phyloP scores from a whole-genome alignment of 2,113 vertebrate genomes.

The Myrmecobius fasciatus region DNA sequence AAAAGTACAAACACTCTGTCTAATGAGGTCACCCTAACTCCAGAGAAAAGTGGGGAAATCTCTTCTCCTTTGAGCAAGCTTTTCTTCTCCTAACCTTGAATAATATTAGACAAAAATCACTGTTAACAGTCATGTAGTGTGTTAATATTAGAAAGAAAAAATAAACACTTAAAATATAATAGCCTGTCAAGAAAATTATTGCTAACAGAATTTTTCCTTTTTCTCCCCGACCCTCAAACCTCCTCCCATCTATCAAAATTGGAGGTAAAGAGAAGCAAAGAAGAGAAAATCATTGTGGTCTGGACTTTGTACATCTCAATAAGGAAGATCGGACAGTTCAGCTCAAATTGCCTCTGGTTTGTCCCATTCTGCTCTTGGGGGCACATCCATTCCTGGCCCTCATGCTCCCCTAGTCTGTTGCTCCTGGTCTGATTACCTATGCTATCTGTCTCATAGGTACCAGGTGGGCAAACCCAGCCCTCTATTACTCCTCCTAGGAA shows the following conservation, averaged over 20 bases:
- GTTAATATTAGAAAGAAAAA: not conserved
- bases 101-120: not conserved
- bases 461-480: too few species aligned
- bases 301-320: too few species aligned
- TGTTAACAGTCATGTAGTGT: not conserved
- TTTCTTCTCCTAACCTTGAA: not conserved
- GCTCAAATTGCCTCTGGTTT: not conserved
- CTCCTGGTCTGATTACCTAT: not conserved
- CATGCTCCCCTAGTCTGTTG: not conserved
- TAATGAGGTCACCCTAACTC: not conserved
- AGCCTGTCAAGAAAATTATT: not conserved
- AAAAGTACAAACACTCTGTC: not conserved
- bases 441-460: not conserved
- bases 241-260: not conserved
- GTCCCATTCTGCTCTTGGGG: not conserved
- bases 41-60: not conserved
- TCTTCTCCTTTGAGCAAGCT: not conserved
- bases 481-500: not conserved
- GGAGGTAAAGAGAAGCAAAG: not conserved
- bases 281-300: not conserved
- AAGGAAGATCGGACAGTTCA: not conserved
- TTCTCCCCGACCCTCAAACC: not conserved
- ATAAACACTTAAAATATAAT: not conserved
- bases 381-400: not conserved
- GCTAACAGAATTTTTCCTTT: not conserved